These are phyloP conservation scores for Ericerus pela DNA, from an alignment of 1,140 invertebrate genomes.

Conservation along the genomic window DNA sequence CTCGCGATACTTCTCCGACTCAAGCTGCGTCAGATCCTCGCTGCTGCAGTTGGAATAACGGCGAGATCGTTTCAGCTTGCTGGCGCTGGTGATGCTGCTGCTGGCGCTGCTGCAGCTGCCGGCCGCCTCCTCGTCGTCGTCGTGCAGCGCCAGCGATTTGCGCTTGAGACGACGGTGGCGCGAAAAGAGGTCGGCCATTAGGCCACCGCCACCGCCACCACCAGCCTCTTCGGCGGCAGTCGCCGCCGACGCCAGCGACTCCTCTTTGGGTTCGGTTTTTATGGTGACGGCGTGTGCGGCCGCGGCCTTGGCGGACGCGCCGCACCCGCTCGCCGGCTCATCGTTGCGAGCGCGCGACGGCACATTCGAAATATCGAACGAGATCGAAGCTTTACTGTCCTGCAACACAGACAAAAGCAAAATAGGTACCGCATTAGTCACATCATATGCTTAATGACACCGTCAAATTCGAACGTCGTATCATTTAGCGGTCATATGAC, in stretches of 20 bases:
- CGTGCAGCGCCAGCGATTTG: not conserved
- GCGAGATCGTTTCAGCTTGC: not conserved
- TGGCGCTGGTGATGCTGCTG: not conserved
- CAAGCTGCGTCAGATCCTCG: not conserved
- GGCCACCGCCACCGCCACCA: no score
- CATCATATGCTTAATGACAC: no score
- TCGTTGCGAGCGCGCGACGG: not conserved
- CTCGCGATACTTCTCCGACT: slow-evolving; percentile 40
- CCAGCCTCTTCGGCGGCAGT: no score
- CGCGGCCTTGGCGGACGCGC: not conserved
- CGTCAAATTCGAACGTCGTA: no score
- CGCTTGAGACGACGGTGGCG: not conserved
- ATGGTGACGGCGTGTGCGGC: not conserved
- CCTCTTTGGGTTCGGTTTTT: slow-evolving; percentile 5
- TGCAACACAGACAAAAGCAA: no score
- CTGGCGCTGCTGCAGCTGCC: not conserved
- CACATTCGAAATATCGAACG: not conserved
- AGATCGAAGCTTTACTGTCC: not conserved
- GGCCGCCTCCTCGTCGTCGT: not conserved
- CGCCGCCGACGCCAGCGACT: no score
- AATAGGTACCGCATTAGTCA: no score
- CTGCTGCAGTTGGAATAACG: not conserved
- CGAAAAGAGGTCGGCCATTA: no score
- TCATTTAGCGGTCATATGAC: no score
- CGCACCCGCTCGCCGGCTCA: not conserved